Evolutionary conservation across 2,113 vertebrate species (phyloP).

Genomic region (Caranx ignobilis): DNA sequence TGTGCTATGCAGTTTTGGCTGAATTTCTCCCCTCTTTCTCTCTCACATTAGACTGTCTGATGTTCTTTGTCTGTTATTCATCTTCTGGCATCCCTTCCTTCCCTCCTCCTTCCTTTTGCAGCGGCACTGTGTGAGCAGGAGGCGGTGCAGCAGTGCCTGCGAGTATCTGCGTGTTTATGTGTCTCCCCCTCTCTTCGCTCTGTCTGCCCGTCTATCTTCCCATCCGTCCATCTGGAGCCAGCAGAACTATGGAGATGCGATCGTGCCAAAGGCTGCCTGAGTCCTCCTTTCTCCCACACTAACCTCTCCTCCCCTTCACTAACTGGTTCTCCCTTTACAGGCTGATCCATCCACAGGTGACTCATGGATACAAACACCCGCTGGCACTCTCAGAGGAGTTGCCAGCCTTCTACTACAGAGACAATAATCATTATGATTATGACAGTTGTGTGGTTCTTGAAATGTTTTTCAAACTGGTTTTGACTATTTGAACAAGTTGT

Average conservation of each 20-base stretch:
- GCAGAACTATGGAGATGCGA: conserved; percentile 56
- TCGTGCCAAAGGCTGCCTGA: conserved; percentile 65
- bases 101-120: conserved; percentile 51
- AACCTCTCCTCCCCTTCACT: conserved; percentile 66
- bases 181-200: conserved; percentile 31
- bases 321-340: conserved; percentile 71
- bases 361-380: conserved; percentile 45
- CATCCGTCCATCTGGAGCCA: conserved; percentile 65
- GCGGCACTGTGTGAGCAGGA: conserved; percentile 66
- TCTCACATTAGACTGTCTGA: conserved; percentile 53
- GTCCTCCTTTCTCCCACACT: conserved; percentile 64
- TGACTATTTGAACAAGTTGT: neutral
- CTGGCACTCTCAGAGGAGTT: conserved; percentile 35
- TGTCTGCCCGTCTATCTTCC: conserved; percentile 59
- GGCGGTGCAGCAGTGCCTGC: conserved; percentile 56
- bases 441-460: conserved; percentile 5
- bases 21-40: conserved; percentile 32
- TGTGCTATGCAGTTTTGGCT: conserved; percentile 69
- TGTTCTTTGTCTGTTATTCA: conserved; percentile 55
- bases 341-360: conserved; percentile 63
- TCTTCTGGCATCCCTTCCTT: conserved; percentile 47
- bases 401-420: conserved; percentile 3
- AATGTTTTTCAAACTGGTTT: conserved; percentile 13
- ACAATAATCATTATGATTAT: neutral
- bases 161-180: conserved; percentile 51